Conservation (phyloP, 2,113 vertebrate genomes). For the Atractosteus spatula region DNA sequence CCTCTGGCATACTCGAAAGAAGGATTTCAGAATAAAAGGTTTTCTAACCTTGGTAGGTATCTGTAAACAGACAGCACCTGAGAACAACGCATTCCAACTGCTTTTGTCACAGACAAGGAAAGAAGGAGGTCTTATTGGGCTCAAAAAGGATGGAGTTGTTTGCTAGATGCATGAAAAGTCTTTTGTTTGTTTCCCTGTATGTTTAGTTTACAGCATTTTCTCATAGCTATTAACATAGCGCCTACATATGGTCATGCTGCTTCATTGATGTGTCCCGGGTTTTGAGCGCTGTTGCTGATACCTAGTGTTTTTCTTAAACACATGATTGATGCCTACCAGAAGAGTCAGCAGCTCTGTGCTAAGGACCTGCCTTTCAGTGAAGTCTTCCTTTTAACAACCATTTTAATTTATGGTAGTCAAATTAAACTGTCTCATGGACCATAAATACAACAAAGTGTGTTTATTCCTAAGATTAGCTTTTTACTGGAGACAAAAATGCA, state of each 20-base stretch:
- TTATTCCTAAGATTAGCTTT: no score
- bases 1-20: conserved; percentile 8
- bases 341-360: not conserved
- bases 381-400: not conserved
- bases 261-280: not conserved
- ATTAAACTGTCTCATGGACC: not conserved
- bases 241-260: conserved; percentile 43
- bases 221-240: conserved; percentile 37
- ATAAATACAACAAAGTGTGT: no score
- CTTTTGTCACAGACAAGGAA: conserved; percentile 26
- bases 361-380: conserved; percentile 5
- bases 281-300: not conserved
- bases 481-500: no score
- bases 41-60: conserved; percentile 22
- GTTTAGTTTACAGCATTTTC: conserved; percentile 28
- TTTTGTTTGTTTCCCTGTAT: conserved; percentile 34
- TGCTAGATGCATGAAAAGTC: conserved; percentile 19
- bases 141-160: conserved; percentile 35
- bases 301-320: not conserved
- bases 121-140: conserved; percentile 22
- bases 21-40: conserved; percentile 26
- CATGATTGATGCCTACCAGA: conserved; percentile 4
- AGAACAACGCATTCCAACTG: conserved; percentile 31
- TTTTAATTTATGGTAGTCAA: conserved; percentile 1
- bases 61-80: conserved; percentile 25